phyloP scores from a whole-genome alignment of 2,888 invertebrate species.

The Cybosia mesomella region DNA sequence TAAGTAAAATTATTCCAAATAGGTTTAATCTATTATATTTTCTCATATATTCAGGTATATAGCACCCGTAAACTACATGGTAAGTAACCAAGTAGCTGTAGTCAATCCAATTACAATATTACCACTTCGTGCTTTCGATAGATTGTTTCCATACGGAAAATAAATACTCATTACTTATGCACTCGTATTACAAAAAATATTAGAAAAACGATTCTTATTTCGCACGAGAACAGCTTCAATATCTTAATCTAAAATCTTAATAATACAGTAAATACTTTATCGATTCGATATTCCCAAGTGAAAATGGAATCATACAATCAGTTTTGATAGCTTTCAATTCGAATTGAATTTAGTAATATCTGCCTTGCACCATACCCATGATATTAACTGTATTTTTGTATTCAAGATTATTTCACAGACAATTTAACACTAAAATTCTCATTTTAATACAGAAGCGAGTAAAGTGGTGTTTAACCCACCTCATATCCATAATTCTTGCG shows the following conservation, averaged over 20 bases:
- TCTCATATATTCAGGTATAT: too few species aligned
- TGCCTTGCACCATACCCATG: constrained; percentile 35
- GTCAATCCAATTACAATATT: too few species aligned
- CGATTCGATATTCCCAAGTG: constrained; percentile 37
- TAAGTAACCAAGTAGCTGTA: too few species aligned
- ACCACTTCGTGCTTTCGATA: too few species aligned
- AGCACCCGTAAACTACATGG: too few species aligned
- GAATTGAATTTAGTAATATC: constrained; percentile 44
- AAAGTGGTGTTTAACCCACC: constrained; percentile 67
- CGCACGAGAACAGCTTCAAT: constrained; percentile 32
- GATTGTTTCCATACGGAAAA: too few species aligned
- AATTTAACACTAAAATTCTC: constrained; percentile 71
- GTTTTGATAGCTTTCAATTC: constrained; percentile 45
- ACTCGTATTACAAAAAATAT: too few species aligned
- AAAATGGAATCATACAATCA: constrained; percentile 36
- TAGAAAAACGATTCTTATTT: constrained; percentile 2
- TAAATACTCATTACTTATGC: too few species aligned
- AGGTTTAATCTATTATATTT: too few species aligned
- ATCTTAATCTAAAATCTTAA: constrained; percentile 32
- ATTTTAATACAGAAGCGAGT: constrained; percentile 65
- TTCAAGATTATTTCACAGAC: constrained; percentile 70
- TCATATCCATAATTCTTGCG: constrained; percentile 76
- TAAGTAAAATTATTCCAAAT: too few species aligned
- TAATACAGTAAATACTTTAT: constrained; percentile 34
- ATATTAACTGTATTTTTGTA: constrained; percentile 49